These are phyloP conservation scores for Frankliniella intonsa DNA, from an alignment of 2,888 invertebrate species.

Conservation along the genomic window DNA sequence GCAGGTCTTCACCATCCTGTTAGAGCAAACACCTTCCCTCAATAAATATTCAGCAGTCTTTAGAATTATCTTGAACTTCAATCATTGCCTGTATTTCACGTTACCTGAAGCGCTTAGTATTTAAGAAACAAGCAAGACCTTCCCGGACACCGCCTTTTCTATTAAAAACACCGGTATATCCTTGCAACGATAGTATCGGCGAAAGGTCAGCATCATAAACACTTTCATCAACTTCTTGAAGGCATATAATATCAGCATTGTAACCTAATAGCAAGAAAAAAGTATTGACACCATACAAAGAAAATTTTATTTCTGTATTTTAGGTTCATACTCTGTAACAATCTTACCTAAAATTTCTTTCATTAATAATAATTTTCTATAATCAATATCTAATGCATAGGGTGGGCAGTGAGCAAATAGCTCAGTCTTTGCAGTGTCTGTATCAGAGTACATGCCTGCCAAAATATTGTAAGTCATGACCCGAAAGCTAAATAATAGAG, in stretches of 20 bases:
- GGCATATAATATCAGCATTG: conserved; percentile 81
- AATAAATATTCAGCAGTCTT: conserved; percentile 27
- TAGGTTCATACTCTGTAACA: not conserved
- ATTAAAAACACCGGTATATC: conserved; percentile 59
- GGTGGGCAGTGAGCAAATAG: conserved; percentile 82
- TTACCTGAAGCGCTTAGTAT: conserved; percentile 62
- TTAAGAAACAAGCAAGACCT: conserved; percentile 76
- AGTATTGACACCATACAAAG: conserved; percentile 28
- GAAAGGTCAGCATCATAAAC: conserved; percentile 65
- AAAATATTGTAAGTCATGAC: conserved; percentile 85
- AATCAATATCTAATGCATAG: conserved; percentile 74
- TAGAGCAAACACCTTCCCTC: conserved; percentile 37
- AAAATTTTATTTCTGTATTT: conserved; percentile 37
- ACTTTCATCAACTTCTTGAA: conserved; percentile 88
- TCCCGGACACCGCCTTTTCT: conserved; percentile 72
- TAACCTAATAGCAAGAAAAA: conserved; percentile 58
- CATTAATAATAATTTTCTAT: conserved; percentile 76
- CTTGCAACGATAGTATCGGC: conserved; percentile 54
- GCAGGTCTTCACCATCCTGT: conserved; percentile 52
- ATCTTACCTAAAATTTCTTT: conserved; percentile 71
- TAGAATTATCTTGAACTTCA: not conserved
- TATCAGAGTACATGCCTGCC: conserved; percentile 86
- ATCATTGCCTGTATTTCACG: conserved; percentile 36
- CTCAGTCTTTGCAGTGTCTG: conserved; percentile 65
- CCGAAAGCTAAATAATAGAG: conserved; percentile 58